A percentile compares a stretch with the other conserved stretches of the same genome.
phyloP scores from a whole-genome alignment of 1,140 invertebrate species.

The Drosophila arawakana region DNA sequence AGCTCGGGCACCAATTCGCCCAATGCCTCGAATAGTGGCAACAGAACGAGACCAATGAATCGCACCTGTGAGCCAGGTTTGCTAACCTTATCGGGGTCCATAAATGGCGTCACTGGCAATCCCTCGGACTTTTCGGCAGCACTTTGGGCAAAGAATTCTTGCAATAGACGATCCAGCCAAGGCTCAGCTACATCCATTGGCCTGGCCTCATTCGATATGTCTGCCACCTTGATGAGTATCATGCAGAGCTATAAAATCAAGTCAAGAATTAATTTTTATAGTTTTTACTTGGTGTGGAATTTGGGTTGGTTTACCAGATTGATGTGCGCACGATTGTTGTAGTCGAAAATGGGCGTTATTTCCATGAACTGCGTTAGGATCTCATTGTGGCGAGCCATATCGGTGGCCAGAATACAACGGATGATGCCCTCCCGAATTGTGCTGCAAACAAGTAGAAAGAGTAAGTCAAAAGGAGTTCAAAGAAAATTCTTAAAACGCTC shows the following conservation, averaged over 20 bases:
- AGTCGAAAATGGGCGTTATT: slow-evolving; percentile 90
- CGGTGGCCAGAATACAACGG: slow-evolving; percentile 93
- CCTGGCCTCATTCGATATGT: slow-evolving; percentile 94
- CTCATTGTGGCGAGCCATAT: slow-evolving; percentile 95
- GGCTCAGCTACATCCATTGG: slow-evolving; percentile 94
- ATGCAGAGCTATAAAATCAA: slow-evolving; percentile 88
- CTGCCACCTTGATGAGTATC: slow-evolving; percentile 94
- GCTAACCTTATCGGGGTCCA: slow-evolving; percentile 95
- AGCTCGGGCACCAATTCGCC: slow-evolving; percentile 90
- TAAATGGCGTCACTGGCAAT: slow-evolving; percentile 94
- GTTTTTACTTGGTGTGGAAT: background rate
- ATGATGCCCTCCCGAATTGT: slow-evolving; percentile 92
- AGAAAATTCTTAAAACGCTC: too few species aligned
- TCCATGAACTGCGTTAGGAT: slow-evolving; percentile 92
- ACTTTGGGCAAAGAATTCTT: slow-evolving; percentile 93
- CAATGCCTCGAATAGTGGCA: slow-evolving; percentile 92
- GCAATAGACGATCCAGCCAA: slow-evolving; percentile 92
- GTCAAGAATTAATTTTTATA: background rate
- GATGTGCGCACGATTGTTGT: slow-evolving; percentile 90
- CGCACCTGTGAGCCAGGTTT: slow-evolving; percentile 94
- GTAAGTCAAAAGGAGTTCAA: background rate
- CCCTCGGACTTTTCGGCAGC: slow-evolving; percentile 94
- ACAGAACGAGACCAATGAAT: slow-evolving; percentile 93
- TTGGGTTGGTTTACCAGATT: slow-evolving; percentile 88
- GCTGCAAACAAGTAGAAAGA: slow-evolving; percentile 58